phyloP scores from a whole-genome alignment of 2,888 invertebrate genomes.

The Drosophila parthenogenetica region DNA sequence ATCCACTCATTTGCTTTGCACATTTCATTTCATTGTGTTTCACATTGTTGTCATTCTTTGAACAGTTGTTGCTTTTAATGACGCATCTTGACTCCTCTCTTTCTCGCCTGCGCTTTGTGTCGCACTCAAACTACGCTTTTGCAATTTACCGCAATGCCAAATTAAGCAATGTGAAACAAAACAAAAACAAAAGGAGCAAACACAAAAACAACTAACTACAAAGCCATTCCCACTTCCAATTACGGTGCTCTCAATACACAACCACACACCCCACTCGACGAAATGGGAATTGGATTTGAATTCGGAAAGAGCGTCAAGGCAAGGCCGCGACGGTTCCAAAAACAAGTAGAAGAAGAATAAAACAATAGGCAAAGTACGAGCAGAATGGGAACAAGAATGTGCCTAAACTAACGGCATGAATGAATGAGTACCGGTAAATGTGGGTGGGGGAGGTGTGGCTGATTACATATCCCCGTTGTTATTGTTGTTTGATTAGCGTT shows the following conservation, averaged over 20 bases:
- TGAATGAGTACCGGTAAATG: constrained; percentile 28
- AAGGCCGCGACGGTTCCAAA: constrained; percentile 45
- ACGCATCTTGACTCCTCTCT: constrained; percentile 36
- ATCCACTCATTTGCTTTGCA: constrained; percentile 24
- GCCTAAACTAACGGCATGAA: constrained; percentile 48
- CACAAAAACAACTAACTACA: constrained; percentile 15
- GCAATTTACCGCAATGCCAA: constrained; percentile 19
- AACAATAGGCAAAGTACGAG: constrained; percentile 34
- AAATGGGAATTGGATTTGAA: constrained; percentile 37
- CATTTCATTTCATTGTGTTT: constrained; percentile 17
- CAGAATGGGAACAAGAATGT: constrained; percentile 39
- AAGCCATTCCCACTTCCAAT: constrained; percentile 38
- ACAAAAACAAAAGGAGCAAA: constrained; percentile 36
- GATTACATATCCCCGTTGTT: constrained; percentile 58
- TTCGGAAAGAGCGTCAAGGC: constrained; percentile 27
- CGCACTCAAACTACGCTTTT: constrained; percentile 6
- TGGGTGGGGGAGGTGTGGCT: constrained; percentile 37
- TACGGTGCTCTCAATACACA: constrained; percentile 24
- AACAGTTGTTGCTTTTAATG: constrained; percentile 31
- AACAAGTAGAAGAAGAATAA: constrained; percentile 13
- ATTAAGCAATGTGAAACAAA: constrained; percentile 40
- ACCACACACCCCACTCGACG: constrained; percentile 21
- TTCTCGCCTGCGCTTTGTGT: constrained; percentile 3
- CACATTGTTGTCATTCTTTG: constrained; percentile 26
- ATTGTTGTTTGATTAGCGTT: constrained; percentile 30